phyloP scores from a whole-genome alignment of 1,140 invertebrate species.

The Drosophila truncata region DNA sequence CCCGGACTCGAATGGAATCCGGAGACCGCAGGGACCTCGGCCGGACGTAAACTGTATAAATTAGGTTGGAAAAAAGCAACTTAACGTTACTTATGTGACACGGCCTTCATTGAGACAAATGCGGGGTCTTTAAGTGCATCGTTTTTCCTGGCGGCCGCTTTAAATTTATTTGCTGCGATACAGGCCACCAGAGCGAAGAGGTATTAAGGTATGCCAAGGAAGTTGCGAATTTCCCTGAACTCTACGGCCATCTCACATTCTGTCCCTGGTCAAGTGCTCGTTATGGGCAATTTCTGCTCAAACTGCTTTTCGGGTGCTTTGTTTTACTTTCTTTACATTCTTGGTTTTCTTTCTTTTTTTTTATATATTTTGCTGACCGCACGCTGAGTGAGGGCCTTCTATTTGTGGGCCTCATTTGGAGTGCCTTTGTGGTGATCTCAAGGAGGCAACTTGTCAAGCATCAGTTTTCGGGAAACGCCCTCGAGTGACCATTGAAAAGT shows the following conservation, averaged over 20 bases:
- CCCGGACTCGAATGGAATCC: constrained; percentile 34
- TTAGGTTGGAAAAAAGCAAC: constrained; percentile 63
- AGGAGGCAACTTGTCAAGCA: constrained; percentile 58
- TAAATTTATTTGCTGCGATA: constrained; percentile 60
- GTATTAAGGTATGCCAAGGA: constrained; percentile 55
- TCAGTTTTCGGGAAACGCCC: constrained; percentile 55
- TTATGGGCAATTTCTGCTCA: constrained; percentile 74
- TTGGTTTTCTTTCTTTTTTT: neutral
- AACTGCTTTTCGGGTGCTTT: constrained; percentile 50
- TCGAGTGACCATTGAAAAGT: constrained; percentile 71
- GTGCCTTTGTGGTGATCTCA: constrained; percentile 60
- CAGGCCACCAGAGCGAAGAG: constrained; percentile 38
- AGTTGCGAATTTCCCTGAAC: constrained; percentile 48
- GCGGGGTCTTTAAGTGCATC: constrained; percentile 70
- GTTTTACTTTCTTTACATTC: constrained; percentile 36
- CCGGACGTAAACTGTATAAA: constrained; percentile 60
- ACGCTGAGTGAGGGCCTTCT: constrained; percentile 46
- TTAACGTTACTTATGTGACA: constrained; percentile 69
- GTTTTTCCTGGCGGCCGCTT: constrained; percentile 41
- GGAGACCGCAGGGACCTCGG: constrained; percentile 21
- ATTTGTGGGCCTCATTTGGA: constrained; percentile 45
- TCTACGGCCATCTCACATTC: constrained; percentile 65
- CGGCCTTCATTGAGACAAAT: constrained; percentile 78
- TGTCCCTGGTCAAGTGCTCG: constrained; percentile 73
- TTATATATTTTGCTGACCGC: constrained; percentile 61